Base-by-base conservation (phyloP, 2,888 invertebrate genomes). In the Boloria euphrosyne region DNA sequence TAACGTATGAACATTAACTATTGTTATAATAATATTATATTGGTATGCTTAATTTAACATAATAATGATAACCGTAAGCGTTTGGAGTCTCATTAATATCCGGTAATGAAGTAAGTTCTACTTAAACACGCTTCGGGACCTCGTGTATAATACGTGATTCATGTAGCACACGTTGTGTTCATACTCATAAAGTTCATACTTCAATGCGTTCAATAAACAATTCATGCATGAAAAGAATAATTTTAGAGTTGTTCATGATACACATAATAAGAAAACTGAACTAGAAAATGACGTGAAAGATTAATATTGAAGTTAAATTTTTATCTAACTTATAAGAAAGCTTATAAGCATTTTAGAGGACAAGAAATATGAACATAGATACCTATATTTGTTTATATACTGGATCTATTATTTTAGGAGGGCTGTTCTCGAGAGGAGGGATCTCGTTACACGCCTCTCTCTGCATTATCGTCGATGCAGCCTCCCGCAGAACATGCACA, bases 401-500 rank as follows among this genome's bases (percentile, higher is more conserved):
- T 31, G 17, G 17, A 59, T 5, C 6, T 59, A 13, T 68, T 65
- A 64, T 54, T 61, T 69, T 79, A 92, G 93, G 93, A 93, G 79
- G 89, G 85, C 50, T 90, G 87, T 75, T 80, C 85, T 73, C 92
- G 77, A 52, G 92, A 90, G 27, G 91, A 90, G 58, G 87, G 82
- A 14, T 81, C 89, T 80, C 87, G 96, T 16, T 97, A 97, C 85
- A 96, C 97, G 53, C 97, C 97, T 5, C 92, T 97, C 72, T 95
- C 96, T 65, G 97, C 97, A 16, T 89, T 97, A 74, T 96, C 97
- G 47, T 97, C 95, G 76, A 97, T 97, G 97, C 95, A 97, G 86
- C 97, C 97, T n/a, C 95, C 95, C 27, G 94, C 89, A 0, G 90
- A 91, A 44, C 90, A 90, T 50, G 73, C 77, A 1, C 89, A 87